Evolutionary conservation across 1,140 invertebrate genomes (phyloP).

Genomic region (Ladona fulva): DNA sequence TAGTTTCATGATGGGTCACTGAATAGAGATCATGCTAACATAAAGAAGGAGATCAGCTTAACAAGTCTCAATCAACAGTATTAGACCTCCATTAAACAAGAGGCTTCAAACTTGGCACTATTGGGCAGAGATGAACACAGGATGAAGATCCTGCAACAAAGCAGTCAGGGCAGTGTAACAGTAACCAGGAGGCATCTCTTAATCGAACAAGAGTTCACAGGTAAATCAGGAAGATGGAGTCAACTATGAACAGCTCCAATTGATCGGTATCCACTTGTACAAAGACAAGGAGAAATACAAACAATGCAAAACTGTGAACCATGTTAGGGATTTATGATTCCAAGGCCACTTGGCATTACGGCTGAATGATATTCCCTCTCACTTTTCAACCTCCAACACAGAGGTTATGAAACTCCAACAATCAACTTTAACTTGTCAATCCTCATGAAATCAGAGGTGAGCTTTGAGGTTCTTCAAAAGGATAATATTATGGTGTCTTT

Average conservation of each 20-base stretch:
- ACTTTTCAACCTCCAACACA: too few relatives aligned
- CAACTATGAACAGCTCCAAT: constrained; percentile 1
- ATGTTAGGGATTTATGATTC: background rate
- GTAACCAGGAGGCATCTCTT: background rate
- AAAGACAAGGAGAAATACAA: background rate
- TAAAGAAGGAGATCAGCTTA: background rate
- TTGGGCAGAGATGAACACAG: background rate
- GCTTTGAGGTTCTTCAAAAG: too few relatives aligned
- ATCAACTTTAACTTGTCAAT: too few relatives aligned
- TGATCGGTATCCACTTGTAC: background rate
- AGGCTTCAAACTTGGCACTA: background rate
- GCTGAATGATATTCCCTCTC: background rate
- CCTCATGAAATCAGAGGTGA: too few relatives aligned
- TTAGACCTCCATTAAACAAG: background rate
- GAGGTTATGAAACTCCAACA: too few relatives aligned
- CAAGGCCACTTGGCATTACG: background rate
- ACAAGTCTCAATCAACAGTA: constrained; percentile 2
- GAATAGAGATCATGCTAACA: too few relatives aligned
- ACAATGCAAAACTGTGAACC: background rate
- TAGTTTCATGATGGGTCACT: too few relatives aligned
- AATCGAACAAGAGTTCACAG: background rate
- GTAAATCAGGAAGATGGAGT: background rate
- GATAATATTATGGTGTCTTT: too few relatives aligned
- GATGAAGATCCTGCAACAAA: background rate
- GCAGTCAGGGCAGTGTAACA: background rate